Evolutionary conservation across 2,888 invertebrate species (phyloP).

Genomic region (Tipula lateralis): DNA sequence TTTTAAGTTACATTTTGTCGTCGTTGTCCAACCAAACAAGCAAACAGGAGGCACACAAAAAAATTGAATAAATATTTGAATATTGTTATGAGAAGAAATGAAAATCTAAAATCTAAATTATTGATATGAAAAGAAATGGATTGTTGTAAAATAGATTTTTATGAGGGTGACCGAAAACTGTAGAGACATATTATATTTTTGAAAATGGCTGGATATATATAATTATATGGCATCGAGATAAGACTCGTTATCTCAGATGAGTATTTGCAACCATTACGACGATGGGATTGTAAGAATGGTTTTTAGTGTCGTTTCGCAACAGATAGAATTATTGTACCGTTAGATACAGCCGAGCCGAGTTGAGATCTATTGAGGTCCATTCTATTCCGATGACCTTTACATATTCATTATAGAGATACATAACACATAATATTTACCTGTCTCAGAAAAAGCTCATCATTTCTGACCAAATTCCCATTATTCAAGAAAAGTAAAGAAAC

Average conservation of each 20-base stretch:
- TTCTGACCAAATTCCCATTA: no score
- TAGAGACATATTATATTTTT: neutral
- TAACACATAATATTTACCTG: no score
- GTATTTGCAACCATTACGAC: neutral
- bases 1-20: neutral
- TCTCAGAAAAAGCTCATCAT: no score
- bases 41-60: neutral
- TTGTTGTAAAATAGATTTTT: neutral
- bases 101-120: neutral
- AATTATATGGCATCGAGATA: neutral
- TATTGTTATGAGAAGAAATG: slow-evolving; percentile 9
- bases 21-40: neutral
- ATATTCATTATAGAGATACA: no score
- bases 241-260: neutral
- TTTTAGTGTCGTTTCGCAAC: no score
- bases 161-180: neutral
- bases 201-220: neutral
- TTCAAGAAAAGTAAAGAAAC: no score
- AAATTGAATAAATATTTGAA: slow-evolving; percentile 4
- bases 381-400: no score
- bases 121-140: neutral
- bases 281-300: neutral
- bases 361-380: no score
- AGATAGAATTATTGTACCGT: no score
- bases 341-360: no score